Conservation (phyloP, 35 echinoderm and acorn worm species). For the Patiria miniata region DNA sequence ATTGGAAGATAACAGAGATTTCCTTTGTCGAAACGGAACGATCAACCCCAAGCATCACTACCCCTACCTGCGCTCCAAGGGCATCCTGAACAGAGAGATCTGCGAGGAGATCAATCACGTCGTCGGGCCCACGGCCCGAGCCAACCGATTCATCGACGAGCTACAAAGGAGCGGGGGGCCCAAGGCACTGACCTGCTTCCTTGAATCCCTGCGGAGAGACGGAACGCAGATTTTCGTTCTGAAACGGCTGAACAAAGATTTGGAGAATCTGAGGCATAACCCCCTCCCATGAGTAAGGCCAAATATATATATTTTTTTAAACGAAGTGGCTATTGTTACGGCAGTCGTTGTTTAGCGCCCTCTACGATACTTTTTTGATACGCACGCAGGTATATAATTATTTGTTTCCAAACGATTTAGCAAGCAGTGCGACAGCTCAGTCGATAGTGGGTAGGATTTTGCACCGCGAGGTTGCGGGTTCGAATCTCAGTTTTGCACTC, state of each 20-base stretch:
- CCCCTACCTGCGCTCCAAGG: neutral
- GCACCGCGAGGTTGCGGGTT: no score
- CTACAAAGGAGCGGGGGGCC: slow-evolving; percentile 31
- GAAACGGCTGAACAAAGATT: neutral
- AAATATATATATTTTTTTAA: no score
- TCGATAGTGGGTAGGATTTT: no score
- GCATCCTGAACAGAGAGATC: slow-evolving; percentile 18
- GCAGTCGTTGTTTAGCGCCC: no score
- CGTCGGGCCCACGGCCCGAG: neutral
- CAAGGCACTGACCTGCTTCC: slow-evolving; percentile 4
- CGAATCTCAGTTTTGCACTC: no score
- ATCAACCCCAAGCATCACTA: neutral
- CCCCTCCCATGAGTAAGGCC: neutral
- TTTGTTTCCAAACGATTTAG: no score
- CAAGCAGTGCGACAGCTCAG: no score
- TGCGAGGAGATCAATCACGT: neutral
- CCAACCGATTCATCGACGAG: slow-evolving; percentile 14
- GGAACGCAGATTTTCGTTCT: slow-evolving; percentile 10
- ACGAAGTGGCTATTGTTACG: no score
- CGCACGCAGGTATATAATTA: no score
- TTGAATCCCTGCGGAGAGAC: slow-evolving; percentile 3
- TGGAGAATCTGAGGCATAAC: neutral
- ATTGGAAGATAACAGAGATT: slow-evolving; percentile 25
- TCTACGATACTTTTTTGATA: no score
- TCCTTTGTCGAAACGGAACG: slow-evolving; percentile 7